Conservation (phyloP, 1,140 invertebrate genomes). For the Anastatus disparis region DNA sequence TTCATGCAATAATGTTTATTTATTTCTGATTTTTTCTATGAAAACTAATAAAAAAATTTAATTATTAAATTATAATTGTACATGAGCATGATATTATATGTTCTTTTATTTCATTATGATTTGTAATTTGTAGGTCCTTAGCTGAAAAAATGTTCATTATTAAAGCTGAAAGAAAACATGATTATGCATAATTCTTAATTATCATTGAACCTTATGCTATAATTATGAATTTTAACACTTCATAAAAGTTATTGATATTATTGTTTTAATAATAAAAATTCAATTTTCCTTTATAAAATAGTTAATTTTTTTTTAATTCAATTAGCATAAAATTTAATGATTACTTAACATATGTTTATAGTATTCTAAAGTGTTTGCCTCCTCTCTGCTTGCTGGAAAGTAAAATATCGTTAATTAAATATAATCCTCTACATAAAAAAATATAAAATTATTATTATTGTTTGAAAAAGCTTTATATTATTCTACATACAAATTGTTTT, state of each 20-base stretch:
- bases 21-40: no score
- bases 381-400: constrained; percentile 20
- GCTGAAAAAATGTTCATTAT: constrained; percentile 19
- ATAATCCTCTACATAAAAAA: constrained; percentile 9
- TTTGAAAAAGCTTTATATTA: constrained; percentile 42
- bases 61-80: no score
- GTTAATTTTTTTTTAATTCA: neutral
- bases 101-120: no score
- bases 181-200: neutral
- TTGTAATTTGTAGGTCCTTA: no score
- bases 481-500: constrained; percentile 33
- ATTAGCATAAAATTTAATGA: constrained; percentile 23
- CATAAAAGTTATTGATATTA: no score
- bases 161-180: constrained; percentile 20
- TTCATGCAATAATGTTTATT: no score
- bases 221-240: no score
- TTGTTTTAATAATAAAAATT: neutral
- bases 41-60: no score
- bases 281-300: neutral
- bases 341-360: neutral
- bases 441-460: neutral
- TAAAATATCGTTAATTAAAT: neutral
- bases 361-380: neutral
- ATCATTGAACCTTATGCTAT: constrained; percentile 20
- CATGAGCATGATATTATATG: no score